Evolutionary conservation across 2,113 vertebrate genomes (phyloP), one percentile per base, ranked within the genome.

Genomic region (Atrichornis clamosus): DNA sequence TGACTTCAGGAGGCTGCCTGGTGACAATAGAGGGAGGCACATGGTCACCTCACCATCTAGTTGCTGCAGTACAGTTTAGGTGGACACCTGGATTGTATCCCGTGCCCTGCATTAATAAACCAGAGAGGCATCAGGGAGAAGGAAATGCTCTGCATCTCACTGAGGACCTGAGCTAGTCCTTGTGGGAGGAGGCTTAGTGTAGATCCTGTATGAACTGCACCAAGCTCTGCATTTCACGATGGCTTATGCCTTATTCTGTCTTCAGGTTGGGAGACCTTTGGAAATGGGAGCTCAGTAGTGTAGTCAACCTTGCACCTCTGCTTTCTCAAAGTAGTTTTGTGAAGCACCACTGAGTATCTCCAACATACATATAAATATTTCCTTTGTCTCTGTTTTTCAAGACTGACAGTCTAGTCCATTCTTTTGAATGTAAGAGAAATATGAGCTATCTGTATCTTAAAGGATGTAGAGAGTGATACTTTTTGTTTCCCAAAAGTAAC

Each of bases 221-320:
- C 39, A 11, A 23, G 30, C 44, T 70, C 39, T 75, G 5, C 33
- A 30, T 76, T 87, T 79, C 11, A 2, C 28, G 23, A 8, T 65
- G 33, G 6, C 46, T 69, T 77, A 13, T 69, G 18, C 53, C 46
- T 84, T 19, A 4, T 13, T 84, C 15, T 63, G 22, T 55, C 59
- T 81, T 62, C n/a, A 46, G 37, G 10, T 30, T 70, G 56, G 52
- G 68, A 37, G 37, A 10, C 52, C 47, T 53, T 55, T 56, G 55
- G 65, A 60, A 59, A 14, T 78, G 35, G 33, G 35, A 89, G 32
- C 52, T 93, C 3, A 7, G 3, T 11, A 65, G 42, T 11, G 6
- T 4, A 23, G 69, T 42, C 0, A 0, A 9, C 53, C 41, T 80
- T 86, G 83, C 62, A 73, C 41, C 53, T 63, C 59, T 3, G 7